These are phyloP conservation scores for Solea senegalensis DNA, from an alignment of 2,113 vertebrate species.

Conservation along the genomic window DNA sequence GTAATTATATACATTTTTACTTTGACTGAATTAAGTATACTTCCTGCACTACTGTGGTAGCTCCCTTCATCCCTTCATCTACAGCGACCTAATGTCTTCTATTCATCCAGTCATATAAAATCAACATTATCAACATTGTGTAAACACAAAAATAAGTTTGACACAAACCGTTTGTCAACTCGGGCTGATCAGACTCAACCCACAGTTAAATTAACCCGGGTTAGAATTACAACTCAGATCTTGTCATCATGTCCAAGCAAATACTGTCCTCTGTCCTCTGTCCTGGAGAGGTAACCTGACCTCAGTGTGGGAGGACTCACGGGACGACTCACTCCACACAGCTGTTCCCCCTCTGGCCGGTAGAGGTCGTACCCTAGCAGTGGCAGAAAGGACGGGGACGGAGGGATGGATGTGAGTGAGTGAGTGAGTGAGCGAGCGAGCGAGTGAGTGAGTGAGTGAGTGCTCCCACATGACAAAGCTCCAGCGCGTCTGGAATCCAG, in stretches of 20 bases:
- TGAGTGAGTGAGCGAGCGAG: background rate
- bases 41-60: too few relatives aligned
- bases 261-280: background rate
- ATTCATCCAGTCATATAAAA: too few relatives aligned
- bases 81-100: too few relatives aligned
- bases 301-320: conserved; percentile 2
- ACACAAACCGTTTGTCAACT: too few relatives aligned
- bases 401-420: conserved; percentile 61
- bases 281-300: conserved; percentile 15
- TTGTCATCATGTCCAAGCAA: background rate
- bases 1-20: too few relatives aligned
- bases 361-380: conserved; percentile 82
- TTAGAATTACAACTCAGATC: too few relatives aligned
- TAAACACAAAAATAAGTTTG: too few relatives aligned
- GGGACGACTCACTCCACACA: background rate
- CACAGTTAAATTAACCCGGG: background rate
- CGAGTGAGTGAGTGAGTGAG: background rate
- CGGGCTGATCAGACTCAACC: background rate
- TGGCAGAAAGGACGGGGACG: conserved; percentile 52
- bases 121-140: too few relatives aligned
- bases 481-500: conserved; percentile 70
- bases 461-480: conserved; percentile 78
- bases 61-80: too few relatives aligned
- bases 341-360: conserved; percentile 56
- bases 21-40: too few relatives aligned